A percentile compares a stretch with the other conserved stretches of the same genome.
phyloP scores from a whole-genome alignment of 2,888 invertebrate species.

The Electrophaes corylata region DNA sequence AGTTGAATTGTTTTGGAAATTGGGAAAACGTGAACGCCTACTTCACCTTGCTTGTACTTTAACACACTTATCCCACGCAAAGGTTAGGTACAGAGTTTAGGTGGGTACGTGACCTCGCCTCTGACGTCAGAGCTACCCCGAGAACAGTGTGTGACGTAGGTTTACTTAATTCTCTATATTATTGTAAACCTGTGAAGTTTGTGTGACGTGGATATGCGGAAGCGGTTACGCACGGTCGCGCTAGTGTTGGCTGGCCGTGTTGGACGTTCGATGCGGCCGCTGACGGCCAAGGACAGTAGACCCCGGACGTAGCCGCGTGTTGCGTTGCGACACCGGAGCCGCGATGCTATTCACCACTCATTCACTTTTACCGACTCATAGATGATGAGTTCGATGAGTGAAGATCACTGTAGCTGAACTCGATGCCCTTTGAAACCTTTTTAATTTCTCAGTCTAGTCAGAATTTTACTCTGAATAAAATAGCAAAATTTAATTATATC shows the following conservation, averaged over 20 bases:
- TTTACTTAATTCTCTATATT: slow-evolving; percentile 48
- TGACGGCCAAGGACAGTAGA: slow-evolving; percentile 68
- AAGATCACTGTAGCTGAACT: background rate
- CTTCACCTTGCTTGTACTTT: slow-evolving; percentile 31
- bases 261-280: slow-evolving; percentile 44
- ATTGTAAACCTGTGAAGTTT: slow-evolving; percentile 31
- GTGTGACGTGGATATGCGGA: slow-evolving; percentile 58
- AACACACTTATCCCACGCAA: slow-evolving; percentile 52
- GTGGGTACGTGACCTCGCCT: slow-evolving; percentile 55
- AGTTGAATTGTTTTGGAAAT: background rate
- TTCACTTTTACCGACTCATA: slow-evolving; percentile 15
- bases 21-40: slow-evolving; percentile 42
- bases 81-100: slow-evolving; percentile 37
- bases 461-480: background rate
- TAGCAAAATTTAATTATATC: slow-evolving; percentile 8
- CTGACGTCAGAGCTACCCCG: slow-evolving; percentile 63
- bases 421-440: background rate
- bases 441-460: background rate
- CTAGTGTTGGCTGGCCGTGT: slow-evolving; percentile 41
- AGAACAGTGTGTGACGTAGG: slow-evolving; percentile 50
- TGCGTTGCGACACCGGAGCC: slow-evolving; percentile 61
- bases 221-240: slow-evolving; percentile 69
- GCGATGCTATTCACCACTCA: slow-evolving; percentile 46
- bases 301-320: slow-evolving; percentile 57
- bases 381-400: too few relatives aligned